Evolutionary conservation across 2,797 vertebrate genomes (phyloP).

Genomic region (Acanthurus leucopareius): DNA sequence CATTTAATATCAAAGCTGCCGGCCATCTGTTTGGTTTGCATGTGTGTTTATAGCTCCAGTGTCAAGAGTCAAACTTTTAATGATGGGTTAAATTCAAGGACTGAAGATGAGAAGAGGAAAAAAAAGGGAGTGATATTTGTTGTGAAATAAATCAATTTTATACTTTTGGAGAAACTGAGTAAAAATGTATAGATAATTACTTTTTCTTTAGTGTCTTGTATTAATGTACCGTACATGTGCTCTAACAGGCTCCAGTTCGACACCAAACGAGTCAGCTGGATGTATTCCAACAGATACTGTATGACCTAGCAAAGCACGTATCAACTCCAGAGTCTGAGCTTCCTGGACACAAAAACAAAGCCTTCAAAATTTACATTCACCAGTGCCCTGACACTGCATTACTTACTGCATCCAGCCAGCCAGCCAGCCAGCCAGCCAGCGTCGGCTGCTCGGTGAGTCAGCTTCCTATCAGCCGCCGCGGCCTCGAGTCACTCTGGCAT

Average conservation of each 20-base stretch:
- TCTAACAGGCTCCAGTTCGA: neutral
- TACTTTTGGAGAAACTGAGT: neutral
- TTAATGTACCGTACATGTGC: neutral
- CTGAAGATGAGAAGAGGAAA: no score
- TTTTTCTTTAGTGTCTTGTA: neutral
- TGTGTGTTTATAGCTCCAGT: no score
- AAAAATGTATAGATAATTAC: neutral
- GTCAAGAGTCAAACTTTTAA: neutral
- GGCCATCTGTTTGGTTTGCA: neutral
- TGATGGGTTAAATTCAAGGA: neutral
- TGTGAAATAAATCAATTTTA: neutral
- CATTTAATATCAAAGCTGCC: neutral
- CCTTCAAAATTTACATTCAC: conserved; percentile 52
- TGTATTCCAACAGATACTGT: conserved; percentile 15
- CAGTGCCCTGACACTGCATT: conserved; percentile 55
- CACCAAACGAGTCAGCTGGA: conserved; percentile 1
- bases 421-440: conserved; percentile 22
- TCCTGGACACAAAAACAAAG: conserved; percentile 50
- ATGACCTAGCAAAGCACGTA: conserved; percentile 11
- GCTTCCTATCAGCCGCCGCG: conserved; percentile 69
- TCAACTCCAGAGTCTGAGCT: conserved; percentile 32
- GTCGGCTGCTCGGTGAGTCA: conserved; percentile 74
- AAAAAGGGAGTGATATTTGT: neutral
- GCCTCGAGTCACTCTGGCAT: conserved; percentile 70
- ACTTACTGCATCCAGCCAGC: conserved; percentile 51